phyloP scores from a whole-genome alignment of 2,888 invertebrate species.

The Zygothrica quintamaculata region DNA sequence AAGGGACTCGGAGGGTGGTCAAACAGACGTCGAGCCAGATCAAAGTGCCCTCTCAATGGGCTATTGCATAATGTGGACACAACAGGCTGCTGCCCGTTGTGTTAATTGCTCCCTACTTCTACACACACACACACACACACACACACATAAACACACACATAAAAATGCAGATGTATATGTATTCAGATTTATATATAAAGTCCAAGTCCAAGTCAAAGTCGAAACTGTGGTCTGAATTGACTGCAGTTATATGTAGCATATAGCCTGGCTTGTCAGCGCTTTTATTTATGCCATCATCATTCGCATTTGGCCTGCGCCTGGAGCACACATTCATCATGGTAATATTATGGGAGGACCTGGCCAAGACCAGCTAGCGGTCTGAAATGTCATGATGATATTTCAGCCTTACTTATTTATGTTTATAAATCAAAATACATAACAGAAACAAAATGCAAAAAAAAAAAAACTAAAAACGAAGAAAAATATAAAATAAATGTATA shows the following conservation, averaged over 20 bases:
- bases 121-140: conserved; percentile 8
- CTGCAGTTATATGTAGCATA: conserved; percentile 35
- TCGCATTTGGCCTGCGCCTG: conserved; percentile 66
- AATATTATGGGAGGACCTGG: conserved; percentile 14
- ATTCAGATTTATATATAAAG: conserved; percentile 8
- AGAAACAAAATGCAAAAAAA: conserved; percentile 23
- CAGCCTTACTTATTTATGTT: conserved; percentile 66
- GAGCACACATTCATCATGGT: conserved; percentile 70
- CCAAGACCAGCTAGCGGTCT: conserved; percentile 17
- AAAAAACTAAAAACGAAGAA: too few species aligned
- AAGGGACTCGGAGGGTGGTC: conserved; percentile 62
- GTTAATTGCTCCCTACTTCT: conserved; percentile 52
- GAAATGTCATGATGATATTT: conserved; percentile 67
- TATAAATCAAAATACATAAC: conserved; percentile 75
- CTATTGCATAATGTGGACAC: conserved; percentile 75
- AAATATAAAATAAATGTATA: conserved; percentile 31
- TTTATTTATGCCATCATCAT: conserved; percentile 63
- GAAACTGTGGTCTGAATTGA: conserved; percentile 19
- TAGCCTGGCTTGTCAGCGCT: conserved; percentile 55
- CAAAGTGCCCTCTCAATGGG: conserved; percentile 59
- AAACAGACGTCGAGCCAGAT: conserved; percentile 39
- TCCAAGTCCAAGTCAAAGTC: conserved; percentile 12
- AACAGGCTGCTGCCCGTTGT: conserved; percentile 53
- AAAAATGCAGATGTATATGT: too few species aligned
- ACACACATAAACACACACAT: conserved; percentile 9